phyloP scores from a whole-genome alignment of 2,888 invertebrate species.

The Erannis defoliaria region DNA sequence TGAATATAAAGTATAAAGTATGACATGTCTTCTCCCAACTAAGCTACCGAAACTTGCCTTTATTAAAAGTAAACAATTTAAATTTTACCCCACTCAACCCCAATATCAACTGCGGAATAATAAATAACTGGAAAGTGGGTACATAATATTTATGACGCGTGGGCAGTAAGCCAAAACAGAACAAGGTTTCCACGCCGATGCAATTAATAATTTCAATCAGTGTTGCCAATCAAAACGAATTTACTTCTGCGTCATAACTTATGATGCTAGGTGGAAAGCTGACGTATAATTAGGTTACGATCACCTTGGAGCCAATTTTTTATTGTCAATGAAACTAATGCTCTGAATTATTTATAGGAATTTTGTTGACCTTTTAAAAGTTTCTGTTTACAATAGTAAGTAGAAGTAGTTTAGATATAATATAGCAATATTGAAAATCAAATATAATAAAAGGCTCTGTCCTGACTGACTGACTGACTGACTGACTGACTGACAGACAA shows the following conservation, averaged over 20 bases:
- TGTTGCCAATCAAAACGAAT: conserved; percentile 19
- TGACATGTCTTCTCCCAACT: too few species aligned
- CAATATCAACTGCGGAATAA: background rate
- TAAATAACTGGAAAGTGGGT: background rate
- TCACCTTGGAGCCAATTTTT: background rate
- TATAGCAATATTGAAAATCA: too few species aligned
- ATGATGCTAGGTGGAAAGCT: background rate
- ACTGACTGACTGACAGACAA: too few species aligned
- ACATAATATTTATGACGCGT: conserved; percentile 1
- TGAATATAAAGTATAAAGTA: too few species aligned
- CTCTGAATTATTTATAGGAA: background rate
- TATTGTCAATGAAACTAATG: too few species aligned
- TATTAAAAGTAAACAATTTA: background rate
- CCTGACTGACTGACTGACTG: too few species aligned
- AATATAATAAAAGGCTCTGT: too few species aligned
- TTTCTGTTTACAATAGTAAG: too few species aligned
- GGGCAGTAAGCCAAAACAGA: conserved; percentile 12
- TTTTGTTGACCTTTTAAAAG: too few species aligned
- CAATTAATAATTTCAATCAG: conserved; percentile 24
- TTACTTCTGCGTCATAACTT: conserved; percentile 8
- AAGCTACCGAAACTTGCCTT: too few species aligned
- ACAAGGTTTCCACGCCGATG: conserved; percentile 9
- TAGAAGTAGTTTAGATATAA: too few species aligned
- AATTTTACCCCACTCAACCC: background rate
- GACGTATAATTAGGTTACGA: background rate